A percentile compares a stretch with the other conserved stretches of the same genome.
Evolutionary conservation across 2,888 invertebrate species (phyloP).

Genomic region (Cryptops parisi): DNA sequence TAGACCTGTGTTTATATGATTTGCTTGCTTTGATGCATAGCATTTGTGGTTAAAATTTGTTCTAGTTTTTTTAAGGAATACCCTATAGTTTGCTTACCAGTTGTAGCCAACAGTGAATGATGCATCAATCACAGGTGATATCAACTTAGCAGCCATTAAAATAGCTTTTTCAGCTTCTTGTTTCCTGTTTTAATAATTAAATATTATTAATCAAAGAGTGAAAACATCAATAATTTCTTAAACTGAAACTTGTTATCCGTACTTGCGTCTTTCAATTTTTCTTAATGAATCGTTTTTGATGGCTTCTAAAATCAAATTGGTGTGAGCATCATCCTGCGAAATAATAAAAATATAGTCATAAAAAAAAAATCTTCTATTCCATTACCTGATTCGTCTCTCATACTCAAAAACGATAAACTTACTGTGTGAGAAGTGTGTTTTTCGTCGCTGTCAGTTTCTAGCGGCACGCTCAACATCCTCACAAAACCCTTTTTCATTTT

Average conservation of each 20-base stretch:
- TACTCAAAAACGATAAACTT: not conserved
- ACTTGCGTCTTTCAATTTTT: conserved; percentile 49
- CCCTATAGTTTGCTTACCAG: conserved; percentile 34
- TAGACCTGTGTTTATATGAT: too few relatives aligned
- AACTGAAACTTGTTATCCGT: conserved; percentile 14
- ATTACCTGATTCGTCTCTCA: too few relatives aligned
- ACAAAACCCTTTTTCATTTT: conserved; percentile 88
- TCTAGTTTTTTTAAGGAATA: not conserved
- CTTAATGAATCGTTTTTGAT: conserved; percentile 63
- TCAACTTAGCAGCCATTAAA: conserved; percentile 72
- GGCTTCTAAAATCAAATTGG: conserved; percentile 49
- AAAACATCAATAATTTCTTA: not conserved
- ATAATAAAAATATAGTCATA: not conserved
- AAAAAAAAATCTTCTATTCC: not conserved
- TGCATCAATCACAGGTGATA: conserved; percentile 63
- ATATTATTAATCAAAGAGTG: too few relatives aligned
- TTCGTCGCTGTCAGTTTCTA: conserved; percentile 60
- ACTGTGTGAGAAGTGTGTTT: conserved; percentile 1
- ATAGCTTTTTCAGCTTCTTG: conserved; percentile 66
- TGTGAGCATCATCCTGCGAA: conserved; percentile 41
- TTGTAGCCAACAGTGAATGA: conserved; percentile 39
- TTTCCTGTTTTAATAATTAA: conserved; percentile 33
- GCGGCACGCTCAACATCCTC: conserved; percentile 71
- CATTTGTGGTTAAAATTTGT: not conserved
- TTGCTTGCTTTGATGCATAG: too few relatives aligned